Evolutionary conservation across 2,797 vertebrate genomes (phyloP), one percentile per base, ranked within the genome.

Genomic region (Myotis daubentonii): DNA sequence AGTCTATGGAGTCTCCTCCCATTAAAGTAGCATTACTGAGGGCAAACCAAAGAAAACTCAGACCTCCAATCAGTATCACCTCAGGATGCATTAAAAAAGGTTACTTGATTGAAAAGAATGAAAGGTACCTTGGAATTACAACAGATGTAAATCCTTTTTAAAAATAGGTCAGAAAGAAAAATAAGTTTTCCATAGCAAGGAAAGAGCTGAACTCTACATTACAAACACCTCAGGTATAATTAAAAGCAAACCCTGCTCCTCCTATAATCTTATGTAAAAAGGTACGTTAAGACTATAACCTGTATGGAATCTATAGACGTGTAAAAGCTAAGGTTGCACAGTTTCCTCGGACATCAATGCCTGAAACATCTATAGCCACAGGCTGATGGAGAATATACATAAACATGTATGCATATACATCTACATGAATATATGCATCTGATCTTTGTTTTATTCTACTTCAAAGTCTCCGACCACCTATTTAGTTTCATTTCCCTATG

Each of bases 161-260:
- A 94, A 78, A 95, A 81, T 25, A 85, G 70, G 70, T 49, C 30
- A 76, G 36, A 57, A 5, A 72, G 55, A 65, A 87, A 94, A 87
- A 41, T 17, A 86, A 87, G 47, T 82, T 83, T 79, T 90, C 38
- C 36, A n/a, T 10, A 78, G 17, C 60, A 66, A 84, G 11, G 16
- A 19, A 88, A 82, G 44, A 96, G 22, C 28, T 82, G 44, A 82
- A 96, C 19, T 60, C 30, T 12, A 72, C 13, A 87, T 65, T 12
- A 79, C 16, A 62, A 57, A 78, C 28, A 65, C 30, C 0, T 17
- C 25, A n/a, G 16, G 12, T 30, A 44, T 57, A 82, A 72, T 16
- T 84, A 65, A 95, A 94, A 89, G 44, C 36, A 93, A 96, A 65
- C 5, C 16, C 66, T 81, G 70, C 12, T 84, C 8, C 9, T 92